These are phyloP conservation scores for Collichthys lucidus DNA, from an alignment of 2,113 vertebrate genomes.

Conservation along the genomic window DNA sequence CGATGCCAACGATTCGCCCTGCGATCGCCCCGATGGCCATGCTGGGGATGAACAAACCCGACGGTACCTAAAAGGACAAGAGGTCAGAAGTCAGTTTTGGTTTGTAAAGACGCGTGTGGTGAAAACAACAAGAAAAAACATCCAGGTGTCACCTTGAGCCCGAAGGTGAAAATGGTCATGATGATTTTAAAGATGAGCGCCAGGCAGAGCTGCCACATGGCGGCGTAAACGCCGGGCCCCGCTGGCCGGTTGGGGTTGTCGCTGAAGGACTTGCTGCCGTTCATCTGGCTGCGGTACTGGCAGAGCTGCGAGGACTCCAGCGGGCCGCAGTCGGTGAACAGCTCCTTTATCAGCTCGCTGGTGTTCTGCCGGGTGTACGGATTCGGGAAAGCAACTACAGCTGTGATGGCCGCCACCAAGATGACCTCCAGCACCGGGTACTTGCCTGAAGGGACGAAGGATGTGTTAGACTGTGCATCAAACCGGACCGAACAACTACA, in stretches of 20 bases:
- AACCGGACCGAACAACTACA: not conserved
- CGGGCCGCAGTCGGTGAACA: slow-evolving; percentile 97
- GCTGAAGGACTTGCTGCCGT: slow-evolving; percentile 90
- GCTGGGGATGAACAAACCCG: slow-evolving; percentile 97
- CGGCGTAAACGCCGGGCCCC: slow-evolving; percentile 94
- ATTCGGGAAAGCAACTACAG: slow-evolving; percentile 95
- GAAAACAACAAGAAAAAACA: not conserved
- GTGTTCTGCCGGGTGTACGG: slow-evolving; percentile 97
- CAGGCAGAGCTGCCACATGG: slow-evolving; percentile 98
- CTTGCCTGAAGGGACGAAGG: slow-evolving; percentile 88
- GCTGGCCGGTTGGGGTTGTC: slow-evolving; percentile 93
- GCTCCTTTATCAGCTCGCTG: slow-evolving; percentile 97
- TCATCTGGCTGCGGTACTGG: slow-evolving; percentile 97
- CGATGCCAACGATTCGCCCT: slow-evolving; percentile 96
- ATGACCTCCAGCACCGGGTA: slow-evolving; percentile 98
- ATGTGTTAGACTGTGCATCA: not conserved
- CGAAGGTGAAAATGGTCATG: slow-evolving; percentile 99
- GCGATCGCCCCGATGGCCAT: slow-evolving; percentile 99
- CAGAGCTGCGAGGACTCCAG: slow-evolving; percentile 97
- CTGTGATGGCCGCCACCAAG: slow-evolving; percentile 94
- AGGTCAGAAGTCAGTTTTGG: not conserved
- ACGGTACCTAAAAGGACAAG: slow-evolving; percentile 87
- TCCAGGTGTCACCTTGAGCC: slow-evolving; percentile 90
- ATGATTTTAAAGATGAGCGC: slow-evolving; percentile 98
- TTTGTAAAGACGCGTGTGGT: fast-evolving